Base-by-base conservation (phyloP, 2,797 vertebrate genomes). In the Anguilla pacifica region DNA sequence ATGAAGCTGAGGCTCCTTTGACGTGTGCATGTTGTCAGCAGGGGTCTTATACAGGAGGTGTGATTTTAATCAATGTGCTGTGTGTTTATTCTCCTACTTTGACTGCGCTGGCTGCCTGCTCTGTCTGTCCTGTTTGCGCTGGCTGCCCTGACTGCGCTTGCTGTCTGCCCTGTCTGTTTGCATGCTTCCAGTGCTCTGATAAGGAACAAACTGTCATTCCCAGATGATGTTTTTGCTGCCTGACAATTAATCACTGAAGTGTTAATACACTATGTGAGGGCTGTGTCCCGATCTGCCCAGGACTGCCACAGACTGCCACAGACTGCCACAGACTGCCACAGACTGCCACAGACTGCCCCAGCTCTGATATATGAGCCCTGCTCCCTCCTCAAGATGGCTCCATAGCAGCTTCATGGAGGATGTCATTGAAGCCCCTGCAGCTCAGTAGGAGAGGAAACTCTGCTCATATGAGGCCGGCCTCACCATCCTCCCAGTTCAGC, bases 41-140 rank as follows among this genome's bases (percentile, higher is more conserved):
- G 87, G 88, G 51, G 86, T 86, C 46, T 83, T 81, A 83, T 88
- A 6, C 51, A 51, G 51, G 51, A 88, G 89, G 88, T 89, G 85
- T 49, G 31, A 89, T 91, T 91, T 90, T 87, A 90, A 91, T 90
- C 87, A 91, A 61, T 51, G n/a, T 53, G 57, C 84, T 88, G 77
- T 86, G 86, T 89, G 88, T 92, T 89, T 87, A 86, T 86, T 89
- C 87, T 81, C 88, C 88, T 89, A 89, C 90, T 89, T 90, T 91
- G 85, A 91, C 90, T 90, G 89, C 83, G n/a, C 3, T 67, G 43
- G 72, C 49, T 59, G 39, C n/a, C 49, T 59, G 39, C n/a, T 19
- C 31, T 31, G 64, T 51, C 74, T 61, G 79, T 61, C 59, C 74
- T 74, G 84, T 87, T 77, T 88, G 87, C 43, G 19, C 35, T 70